These are phyloP conservation scores for Pseudonaja textilis DNA, from an alignment of 2,113 vertebrate species.

Conservation along the genomic window DNA sequence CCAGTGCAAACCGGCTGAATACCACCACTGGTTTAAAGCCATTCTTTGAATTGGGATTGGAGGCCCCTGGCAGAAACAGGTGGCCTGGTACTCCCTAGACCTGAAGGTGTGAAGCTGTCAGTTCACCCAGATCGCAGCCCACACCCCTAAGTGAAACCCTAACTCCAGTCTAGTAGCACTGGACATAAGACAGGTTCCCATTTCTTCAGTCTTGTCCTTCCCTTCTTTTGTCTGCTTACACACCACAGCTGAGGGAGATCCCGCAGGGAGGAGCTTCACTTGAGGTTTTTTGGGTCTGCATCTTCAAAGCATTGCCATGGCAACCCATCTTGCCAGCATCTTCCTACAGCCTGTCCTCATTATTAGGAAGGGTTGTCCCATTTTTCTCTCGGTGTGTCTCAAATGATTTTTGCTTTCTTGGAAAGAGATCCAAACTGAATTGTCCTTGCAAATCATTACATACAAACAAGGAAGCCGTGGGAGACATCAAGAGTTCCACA, in stretches of 20 bases:
- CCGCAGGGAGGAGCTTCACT: background rate
- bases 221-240: background rate
- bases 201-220: background rate
- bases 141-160: background rate
- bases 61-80: background rate
- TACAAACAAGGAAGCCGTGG: background rate
- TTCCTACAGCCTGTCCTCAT: background rate
- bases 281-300: background rate
- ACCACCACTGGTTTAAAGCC: no score
- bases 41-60: no score
- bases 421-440: background rate
- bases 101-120: background rate
- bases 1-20: no score
- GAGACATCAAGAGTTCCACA: background rate
- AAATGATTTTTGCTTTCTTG: background rate
- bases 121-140: background rate
- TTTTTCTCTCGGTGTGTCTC: background rate
- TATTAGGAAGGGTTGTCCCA: background rate
- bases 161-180: background rate
- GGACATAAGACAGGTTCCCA: background rate
- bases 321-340: background rate
- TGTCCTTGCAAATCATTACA: background rate
- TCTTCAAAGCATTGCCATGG: slow-evolving; percentile 16
- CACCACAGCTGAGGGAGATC: background rate
- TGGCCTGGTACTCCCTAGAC: background rate